These are phyloP conservation scores for Achatina immaculata DNA, from an alignment of 1,140 invertebrate genomes.

Conservation along the genomic window DNA sequence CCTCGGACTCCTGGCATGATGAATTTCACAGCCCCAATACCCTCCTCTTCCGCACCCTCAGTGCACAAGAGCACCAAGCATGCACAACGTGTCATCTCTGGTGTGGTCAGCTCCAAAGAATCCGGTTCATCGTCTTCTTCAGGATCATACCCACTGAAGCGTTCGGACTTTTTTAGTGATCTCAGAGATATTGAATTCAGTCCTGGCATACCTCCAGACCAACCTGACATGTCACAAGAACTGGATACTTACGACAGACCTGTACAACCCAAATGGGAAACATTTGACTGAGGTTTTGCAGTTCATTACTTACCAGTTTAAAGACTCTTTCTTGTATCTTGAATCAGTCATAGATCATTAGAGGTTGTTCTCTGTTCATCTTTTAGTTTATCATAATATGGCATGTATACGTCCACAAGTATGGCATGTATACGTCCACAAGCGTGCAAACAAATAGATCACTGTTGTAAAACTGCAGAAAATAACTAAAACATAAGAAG, in stretches of 20 bases:
- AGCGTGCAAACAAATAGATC: too few species aligned
- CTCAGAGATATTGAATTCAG: neutral
- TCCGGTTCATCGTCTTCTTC: slow-evolving; percentile 1
- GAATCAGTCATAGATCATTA: too few species aligned
- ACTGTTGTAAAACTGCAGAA: too few species aligned
- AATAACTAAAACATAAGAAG: too few species aligned
- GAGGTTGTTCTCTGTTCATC: too few species aligned
- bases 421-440: too few species aligned
- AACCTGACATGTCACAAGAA: neutral
- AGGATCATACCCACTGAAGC: neutral
- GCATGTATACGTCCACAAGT: too few species aligned
- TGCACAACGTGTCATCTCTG: neutral
- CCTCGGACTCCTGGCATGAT: neutral
- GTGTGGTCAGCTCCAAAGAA: neutral
- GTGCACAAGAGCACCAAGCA: neutral
- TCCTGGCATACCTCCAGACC: neutral
- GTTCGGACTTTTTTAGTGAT: neutral
- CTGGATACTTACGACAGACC: neutral
- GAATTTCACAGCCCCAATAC: neutral
- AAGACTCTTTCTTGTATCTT: too few species aligned
- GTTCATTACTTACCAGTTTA: too few species aligned
- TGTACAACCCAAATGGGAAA: neutral
- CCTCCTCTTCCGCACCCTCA: neutral
- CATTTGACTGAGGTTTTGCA: neutral
- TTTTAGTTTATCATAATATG: too few species aligned